Conservation (phyloP, 2,888 invertebrate genomes). For the Achlya flavicornis region DNA sequence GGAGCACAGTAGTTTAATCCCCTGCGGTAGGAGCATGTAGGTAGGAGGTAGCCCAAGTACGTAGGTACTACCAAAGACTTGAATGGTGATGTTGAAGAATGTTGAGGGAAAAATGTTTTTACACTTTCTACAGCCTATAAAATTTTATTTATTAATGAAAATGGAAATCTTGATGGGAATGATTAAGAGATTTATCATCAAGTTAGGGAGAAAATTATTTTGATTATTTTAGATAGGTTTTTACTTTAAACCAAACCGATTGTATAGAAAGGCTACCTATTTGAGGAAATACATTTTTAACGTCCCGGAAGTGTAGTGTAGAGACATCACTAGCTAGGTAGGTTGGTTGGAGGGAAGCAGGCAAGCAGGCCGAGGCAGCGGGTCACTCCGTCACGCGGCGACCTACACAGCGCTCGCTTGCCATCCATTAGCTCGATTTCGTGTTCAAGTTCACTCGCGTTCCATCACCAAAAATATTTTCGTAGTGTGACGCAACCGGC, state of each 20-base stretch:
- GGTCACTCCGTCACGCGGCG: slow-evolving; percentile 77
- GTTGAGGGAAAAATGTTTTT: background rate
- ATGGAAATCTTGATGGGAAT: too few species aligned
- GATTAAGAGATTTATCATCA: too few species aligned
- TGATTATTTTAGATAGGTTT: too few species aligned
- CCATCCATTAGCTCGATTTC: slow-evolving; percentile 79
- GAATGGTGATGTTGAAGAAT: too few species aligned
- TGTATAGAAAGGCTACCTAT: background rate
- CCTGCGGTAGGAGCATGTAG: background rate
- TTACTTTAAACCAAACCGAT: too few species aligned
- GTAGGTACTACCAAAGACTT: background rate
- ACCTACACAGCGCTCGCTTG: slow-evolving; percentile 70
- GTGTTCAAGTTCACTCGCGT: slow-evolving; percentile 83
- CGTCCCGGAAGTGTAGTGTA: slow-evolving; percentile 53
- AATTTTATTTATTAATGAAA: too few species aligned
- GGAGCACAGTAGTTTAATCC: too few species aligned
- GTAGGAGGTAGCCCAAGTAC: too few species aligned
- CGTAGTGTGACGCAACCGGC: slow-evolving; percentile 80
- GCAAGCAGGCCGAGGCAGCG: slow-evolving; percentile 61
- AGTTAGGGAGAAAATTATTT: too few species aligned
- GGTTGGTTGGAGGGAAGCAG: slow-evolving; percentile 56
- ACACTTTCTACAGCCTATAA: background rate
- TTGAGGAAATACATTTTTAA: slow-evolving; percentile 3
- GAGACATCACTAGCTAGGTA: background rate
- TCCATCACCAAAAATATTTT: slow-evolving; percentile 84